Conservation (phyloP, 2,797 vertebrate species). For the Macrochelys suwanniensis region DNA sequence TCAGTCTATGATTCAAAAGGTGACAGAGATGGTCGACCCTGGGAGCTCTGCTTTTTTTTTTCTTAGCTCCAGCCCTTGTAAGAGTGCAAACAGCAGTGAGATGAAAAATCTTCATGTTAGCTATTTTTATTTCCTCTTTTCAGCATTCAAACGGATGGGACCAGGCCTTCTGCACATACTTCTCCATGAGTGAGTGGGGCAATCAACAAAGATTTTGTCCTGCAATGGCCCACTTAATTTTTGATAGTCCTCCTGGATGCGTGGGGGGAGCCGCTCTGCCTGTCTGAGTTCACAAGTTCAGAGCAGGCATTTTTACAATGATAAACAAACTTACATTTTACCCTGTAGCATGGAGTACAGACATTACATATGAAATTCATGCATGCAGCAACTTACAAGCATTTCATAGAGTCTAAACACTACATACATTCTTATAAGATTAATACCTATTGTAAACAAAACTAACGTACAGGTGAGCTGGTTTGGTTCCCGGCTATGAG, state of each 20-base stretch:
- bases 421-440: neutral
- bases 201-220: neutral
- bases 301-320: neutral
- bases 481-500: neutral
- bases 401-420: neutral
- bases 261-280: neutral
- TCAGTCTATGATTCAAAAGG: neutral
- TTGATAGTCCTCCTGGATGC: neutral
- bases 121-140: neutral
- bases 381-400: neutral
- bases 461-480: neutral
- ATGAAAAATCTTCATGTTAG: no score
- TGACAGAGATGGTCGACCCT: neutral
- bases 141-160: neutral
- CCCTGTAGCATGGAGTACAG: neutral
- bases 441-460: neutral
- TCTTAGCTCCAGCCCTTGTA: no score
- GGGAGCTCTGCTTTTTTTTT: neutral
- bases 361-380: neutral
- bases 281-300: neutral
- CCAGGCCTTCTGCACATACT: neutral
- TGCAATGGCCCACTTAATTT: neutral
- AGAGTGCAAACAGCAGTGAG: no score
- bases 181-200: neutral
- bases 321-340: neutral